Percentiles rank a stretch among this genome's conserved stretches.
Evolutionary conservation across 2,797 vertebrate genomes (phyloP).

Genomic region (Pangasius mekongensis): DNA sequence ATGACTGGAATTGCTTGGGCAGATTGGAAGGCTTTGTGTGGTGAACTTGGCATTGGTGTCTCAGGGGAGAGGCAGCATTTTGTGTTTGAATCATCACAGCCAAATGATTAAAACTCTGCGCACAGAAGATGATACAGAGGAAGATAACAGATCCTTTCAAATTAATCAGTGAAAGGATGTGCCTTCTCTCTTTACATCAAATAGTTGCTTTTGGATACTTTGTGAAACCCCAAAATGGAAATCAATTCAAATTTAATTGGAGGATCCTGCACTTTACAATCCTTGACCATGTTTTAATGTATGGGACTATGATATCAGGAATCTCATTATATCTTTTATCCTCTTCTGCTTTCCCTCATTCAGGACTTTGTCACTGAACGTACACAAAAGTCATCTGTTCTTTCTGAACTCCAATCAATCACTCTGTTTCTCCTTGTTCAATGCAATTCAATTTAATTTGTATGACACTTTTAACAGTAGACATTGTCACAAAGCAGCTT

Average conservation of each 20-base stretch:
- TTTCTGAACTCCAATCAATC: background rate
- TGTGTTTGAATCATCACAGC: slow-evolving; percentile 57
- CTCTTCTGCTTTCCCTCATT: slow-evolving; percentile 12
- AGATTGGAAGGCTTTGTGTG: slow-evolving; percentile 58
- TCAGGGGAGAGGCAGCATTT: slow-evolving; percentile 50
- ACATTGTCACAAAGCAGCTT: background rate
- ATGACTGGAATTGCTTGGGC: slow-evolving; percentile 56
- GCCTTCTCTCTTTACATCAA: slow-evolving; percentile 36
- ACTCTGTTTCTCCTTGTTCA: background rate
- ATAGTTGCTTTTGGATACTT: slow-evolving; percentile 37
- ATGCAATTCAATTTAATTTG: background rate
- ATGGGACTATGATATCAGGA: slow-evolving; percentile 41
- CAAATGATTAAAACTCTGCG: slow-evolving; percentile 53
- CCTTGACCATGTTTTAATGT: slow-evolving; percentile 48
- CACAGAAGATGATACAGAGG: slow-evolving; percentile 53
- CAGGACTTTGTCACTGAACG: slow-evolving; percentile 75
- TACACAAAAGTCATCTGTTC: slow-evolving; percentile 32
- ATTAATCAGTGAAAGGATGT: slow-evolving; percentile 53
- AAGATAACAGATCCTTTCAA: slow-evolving; percentile 55
- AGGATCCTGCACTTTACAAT: slow-evolving; percentile 45
- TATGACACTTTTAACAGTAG: background rate
- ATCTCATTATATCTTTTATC: slow-evolving; percentile 45
- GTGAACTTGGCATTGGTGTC: slow-evolving; percentile 62
- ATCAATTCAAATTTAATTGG: slow-evolving; percentile 42
- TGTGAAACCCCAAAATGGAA: slow-evolving; percentile 32